phyloP scores from a whole-genome alignment of 2,797 vertebrate genomes.

The Ctenopoma multispine region DNA sequence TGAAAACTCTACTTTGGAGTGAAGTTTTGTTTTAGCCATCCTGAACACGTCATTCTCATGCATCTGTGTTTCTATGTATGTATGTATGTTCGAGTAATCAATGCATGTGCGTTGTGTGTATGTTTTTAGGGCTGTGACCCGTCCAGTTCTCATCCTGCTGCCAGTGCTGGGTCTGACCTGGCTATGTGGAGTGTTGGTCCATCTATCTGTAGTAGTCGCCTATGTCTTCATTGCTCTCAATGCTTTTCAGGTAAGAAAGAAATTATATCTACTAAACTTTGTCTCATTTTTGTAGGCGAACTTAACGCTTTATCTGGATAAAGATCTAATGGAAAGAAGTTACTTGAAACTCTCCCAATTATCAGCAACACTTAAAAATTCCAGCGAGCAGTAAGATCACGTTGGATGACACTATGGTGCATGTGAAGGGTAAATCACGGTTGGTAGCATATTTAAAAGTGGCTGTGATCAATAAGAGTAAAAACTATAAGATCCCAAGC shows the following conservation, averaged over 20 bases:
- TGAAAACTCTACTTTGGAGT: conserved; percentile 46
- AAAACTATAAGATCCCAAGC: too few relatives aligned
- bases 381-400: too few relatives aligned
- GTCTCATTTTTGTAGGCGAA: background rate
- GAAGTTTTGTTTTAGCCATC: conserved; percentile 4
- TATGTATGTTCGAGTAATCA: background rate
- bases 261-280: background rate
- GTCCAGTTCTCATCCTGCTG: conserved; percentile 90
- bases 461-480: too few relatives aligned
- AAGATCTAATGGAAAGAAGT: too few relatives aligned
- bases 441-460: too few relatives aligned
- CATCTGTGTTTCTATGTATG: background rate
- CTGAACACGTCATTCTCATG: background rate
- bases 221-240: conserved; percentile 91
- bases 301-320: too few relatives aligned
- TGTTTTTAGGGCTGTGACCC: conserved; percentile 87
- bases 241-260: conserved; percentile 90
- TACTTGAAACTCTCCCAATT: too few relatives aligned
- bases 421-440: too few relatives aligned
- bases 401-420: too few relatives aligned
- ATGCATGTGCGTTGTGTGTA: background rate
- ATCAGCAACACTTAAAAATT: too few relatives aligned
- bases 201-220: conserved; percentile 87
- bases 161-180: conserved; percentile 94
- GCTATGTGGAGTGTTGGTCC: conserved; percentile 91